Base-by-base conservation (phyloP, 2,113 vertebrate genomes). In the Spermophilus dauricus region DNA sequence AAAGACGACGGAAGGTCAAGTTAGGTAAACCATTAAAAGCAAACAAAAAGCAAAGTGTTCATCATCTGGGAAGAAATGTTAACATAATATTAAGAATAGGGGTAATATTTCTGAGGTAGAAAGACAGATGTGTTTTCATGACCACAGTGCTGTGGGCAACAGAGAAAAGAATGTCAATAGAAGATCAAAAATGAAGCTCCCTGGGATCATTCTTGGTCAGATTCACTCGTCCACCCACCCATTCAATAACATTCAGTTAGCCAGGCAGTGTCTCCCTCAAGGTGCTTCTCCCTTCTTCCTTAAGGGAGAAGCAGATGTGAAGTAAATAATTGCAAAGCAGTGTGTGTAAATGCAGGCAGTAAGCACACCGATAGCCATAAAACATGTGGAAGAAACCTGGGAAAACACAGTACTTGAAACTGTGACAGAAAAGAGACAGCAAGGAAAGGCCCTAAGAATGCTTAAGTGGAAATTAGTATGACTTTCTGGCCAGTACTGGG, bases 51-150 rank as follows among this genome's bases (percentile, higher is more conserved):
- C 12, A 61, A 94, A 69, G 20, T 89, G 51, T 65, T 82, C 61
- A 61, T 90, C 53, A 83, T 91, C 48, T 70, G 63, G 45, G 51
- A 87, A 83, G 9, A 70, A 91, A 84, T 94, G 81, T 92, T 24
- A 94, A 42, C 51, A 94, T 28, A 72, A 24, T 45, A 78, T 90
- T n/a, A 83, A 83, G 58, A 94, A 95, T 87, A 85, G 0, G 16
- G 22, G 1, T 69, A 45, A 39, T 65, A 56, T 81, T 88, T 91
- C 65, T 95, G n/a, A 90, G 85, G 34, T 42, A 56, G 76, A 75
- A 92, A 86, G 77, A 75, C 45, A 37, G 32, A 9, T 61, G 0
- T 58, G 45, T 92, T 93, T 94, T 73, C 11, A 24, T 63, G 48
- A 22, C 37, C 18, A n/a, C 8, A 20, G 9, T 77, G 34, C 51